Evolutionary conservation across 2,797 vertebrate genomes (phyloP), one percentile per base, ranked within the genome.

Genomic region (Bovichtus variegatus): DNA sequence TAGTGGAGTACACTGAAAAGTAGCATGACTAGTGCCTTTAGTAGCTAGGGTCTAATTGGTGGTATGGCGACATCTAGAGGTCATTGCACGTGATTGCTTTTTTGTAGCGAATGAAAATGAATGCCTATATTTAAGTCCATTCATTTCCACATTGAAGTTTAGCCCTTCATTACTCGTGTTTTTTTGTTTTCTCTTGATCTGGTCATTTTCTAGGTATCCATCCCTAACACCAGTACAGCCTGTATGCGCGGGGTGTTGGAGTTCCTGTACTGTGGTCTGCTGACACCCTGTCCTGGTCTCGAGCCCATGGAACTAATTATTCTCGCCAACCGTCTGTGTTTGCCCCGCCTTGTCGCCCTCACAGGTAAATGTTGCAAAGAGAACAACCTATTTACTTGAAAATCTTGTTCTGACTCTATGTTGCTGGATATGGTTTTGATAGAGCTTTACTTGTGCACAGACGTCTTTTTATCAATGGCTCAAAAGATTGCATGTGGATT

Each of bases 281-380:
- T 98, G 88, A 96, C 94, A 0, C 96, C 96, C 1, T 86, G 91
- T 21, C 91, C 94, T 0, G 95, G 94, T 74, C 91, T 97, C 84
- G 96, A 97, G 21, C 94, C 95, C 50, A 96, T 96, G 82, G 97
- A 97, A 47, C 95, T 97, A 55, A 95, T 97, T 47, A 58, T 96
- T 74, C 92, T 97, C 55, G 94, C 96, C 88, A 96, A 97, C 90
- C 96, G 97, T 21, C 95, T 98, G 58, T 97, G 97, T 92, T 91
- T 98, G 87, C 96, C 96, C 6, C 96, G 96, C 47, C 94, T 98
- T 44, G 95, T 97, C 53, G 95, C 96, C 16, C 94, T 98, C 84
- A 97, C 97, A 46, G 97, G 97, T 97, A 92, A 60, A 55, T 38
- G 4, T 43, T 64, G 49, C 23, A 53, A 27, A 40, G 15, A 38